Evolutionary conservation across 2,888 invertebrate genomes (phyloP).

Genomic region (Morpho deidamia): DNA sequence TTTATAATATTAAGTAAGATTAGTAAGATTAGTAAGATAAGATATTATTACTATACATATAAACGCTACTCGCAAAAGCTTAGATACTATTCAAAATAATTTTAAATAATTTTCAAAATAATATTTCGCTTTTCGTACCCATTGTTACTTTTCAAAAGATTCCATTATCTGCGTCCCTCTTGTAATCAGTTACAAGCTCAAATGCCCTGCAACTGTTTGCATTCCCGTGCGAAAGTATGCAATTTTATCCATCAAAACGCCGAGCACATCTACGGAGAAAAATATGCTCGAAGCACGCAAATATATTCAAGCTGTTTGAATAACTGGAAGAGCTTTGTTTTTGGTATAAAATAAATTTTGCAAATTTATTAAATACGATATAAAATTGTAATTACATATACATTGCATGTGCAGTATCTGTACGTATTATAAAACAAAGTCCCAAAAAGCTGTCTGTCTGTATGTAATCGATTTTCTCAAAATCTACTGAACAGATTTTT

Average conservation of each 20-base stretch:
- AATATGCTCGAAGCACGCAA: conserved; percentile 23
- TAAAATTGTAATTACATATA: too few relatives aligned
- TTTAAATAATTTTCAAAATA: neutral
- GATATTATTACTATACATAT: too few relatives aligned
- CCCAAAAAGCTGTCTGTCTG: too few relatives aligned
- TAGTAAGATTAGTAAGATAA: too few relatives aligned
- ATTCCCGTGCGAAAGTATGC: conserved; percentile 16
- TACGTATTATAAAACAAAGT: too few relatives aligned
- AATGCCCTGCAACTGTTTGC: conserved; percentile 20
- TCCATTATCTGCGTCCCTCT: conserved; percentile 1
- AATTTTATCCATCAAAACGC: conserved; percentile 22
- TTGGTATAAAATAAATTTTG: too few relatives aligned
- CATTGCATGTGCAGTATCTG: too few relatives aligned
- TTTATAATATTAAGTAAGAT: too few relatives aligned
- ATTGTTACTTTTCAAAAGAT: neutral
- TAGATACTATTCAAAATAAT: neutral
- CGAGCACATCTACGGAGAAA: conserved; percentile 19
- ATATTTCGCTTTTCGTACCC: neutral
- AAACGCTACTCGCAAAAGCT: too few relatives aligned
- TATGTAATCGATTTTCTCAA: too few relatives aligned
- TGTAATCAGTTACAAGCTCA: conserved; percentile 11
- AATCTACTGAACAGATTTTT: too few relatives aligned
- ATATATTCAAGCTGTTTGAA: conserved; percentile 3
- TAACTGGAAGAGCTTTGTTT: conserved; percentile 7
- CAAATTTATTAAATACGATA: too few relatives aligned